A percentile compares a stretch with the other conserved stretches of the same genome.
phyloP scores from a whole-genome alignment of 2,113 vertebrate genomes.

The Toxotes jaculatrix region DNA sequence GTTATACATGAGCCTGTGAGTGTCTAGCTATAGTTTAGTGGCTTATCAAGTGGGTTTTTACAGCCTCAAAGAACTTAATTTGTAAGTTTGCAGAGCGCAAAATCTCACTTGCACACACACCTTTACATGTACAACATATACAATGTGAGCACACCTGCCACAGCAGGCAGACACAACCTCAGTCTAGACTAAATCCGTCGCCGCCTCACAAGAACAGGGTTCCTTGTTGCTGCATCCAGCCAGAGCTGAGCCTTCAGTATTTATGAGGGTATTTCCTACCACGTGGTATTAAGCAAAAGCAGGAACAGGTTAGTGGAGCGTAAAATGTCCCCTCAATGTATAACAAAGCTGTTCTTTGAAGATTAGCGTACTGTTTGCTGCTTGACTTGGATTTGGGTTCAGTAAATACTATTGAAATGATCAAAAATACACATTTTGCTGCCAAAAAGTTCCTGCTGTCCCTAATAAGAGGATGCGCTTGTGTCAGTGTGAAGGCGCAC shows the following conservation, averaged over 20 bases:
- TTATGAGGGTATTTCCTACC: constrained; percentile 63
- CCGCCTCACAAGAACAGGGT: constrained; percentile 57
- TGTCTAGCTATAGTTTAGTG: constrained; percentile 36
- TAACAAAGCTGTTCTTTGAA: constrained; percentile 68
- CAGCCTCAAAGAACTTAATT: neutral
- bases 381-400: constrained; percentile 13
- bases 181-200: constrained; percentile 67
- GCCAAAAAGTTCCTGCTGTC: neutral
- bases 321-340: constrained; percentile 42
- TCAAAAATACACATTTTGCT: constrained; percentile 18
- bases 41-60: constrained; percentile 11
- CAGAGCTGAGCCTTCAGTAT: constrained; percentile 54
- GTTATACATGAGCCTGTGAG: neutral
- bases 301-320: constrained; percentile 54
- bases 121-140: constrained; percentile 16
- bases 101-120: neutral
- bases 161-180: constrained; percentile 34
- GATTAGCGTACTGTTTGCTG: constrained; percentile 60
- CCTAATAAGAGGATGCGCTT: neutral
- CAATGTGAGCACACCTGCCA: constrained; percentile 50
- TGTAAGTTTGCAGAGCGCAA: neutral
- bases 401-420: constrained; percentile 7
- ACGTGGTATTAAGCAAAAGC: constrained; percentile 38
- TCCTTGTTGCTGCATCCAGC: constrained; percentile 60
- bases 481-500: neutral